Conservation (phyloP, 2,797 vertebrate species). For the Knipowitschia caucasica region DNA sequence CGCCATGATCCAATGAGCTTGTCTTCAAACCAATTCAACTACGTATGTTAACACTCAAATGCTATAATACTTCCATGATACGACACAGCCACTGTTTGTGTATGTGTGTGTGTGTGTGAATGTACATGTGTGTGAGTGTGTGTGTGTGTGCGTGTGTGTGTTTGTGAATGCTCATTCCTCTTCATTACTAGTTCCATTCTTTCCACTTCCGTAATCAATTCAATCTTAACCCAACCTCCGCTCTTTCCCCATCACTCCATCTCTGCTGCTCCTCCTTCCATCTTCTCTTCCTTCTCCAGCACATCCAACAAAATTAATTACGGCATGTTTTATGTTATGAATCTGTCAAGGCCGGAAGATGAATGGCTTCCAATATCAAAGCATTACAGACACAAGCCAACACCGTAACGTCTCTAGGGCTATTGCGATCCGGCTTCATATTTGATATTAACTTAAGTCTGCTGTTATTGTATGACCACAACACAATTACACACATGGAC, state of each 20-base stretch:
- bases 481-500: slow-evolving; percentile 73
- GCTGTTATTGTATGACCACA: slow-evolving; percentile 64
- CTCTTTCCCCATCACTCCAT: slow-evolving; percentile 18
- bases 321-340: slow-evolving; percentile 83
- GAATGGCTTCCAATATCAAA: slow-evolving; percentile 86
- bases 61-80: too few relatives aligned
- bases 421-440: slow-evolving; percentile 70
- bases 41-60: too few relatives aligned
- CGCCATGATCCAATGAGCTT: too few relatives aligned
- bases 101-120: too few relatives aligned
- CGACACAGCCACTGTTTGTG: too few relatives aligned
- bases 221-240: slow-evolving; percentile 47
- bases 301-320: slow-evolving; percentile 83
- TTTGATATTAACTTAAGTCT: slow-evolving; percentile 75
- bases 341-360: slow-evolving; percentile 81
- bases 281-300: slow-evolving; percentile 29
- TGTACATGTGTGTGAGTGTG: too few relatives aligned
- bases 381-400: slow-evolving; percentile 71
- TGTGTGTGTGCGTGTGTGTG: too few relatives aligned
- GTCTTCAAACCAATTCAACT: too few relatives aligned
- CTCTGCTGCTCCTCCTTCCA: slow-evolving; percentile 14
- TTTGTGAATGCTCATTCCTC: slow-evolving; percentile 34
- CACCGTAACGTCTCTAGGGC: slow-evolving; percentile 69
- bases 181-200: slow-evolving; percentile 66
- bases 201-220: slow-evolving; percentile 52